Evolutionary conservation across 2,113 vertebrate species (phyloP), one percentile per base, ranked within the genome.

Genomic region (Coreoperca whiteheadi): DNA sequence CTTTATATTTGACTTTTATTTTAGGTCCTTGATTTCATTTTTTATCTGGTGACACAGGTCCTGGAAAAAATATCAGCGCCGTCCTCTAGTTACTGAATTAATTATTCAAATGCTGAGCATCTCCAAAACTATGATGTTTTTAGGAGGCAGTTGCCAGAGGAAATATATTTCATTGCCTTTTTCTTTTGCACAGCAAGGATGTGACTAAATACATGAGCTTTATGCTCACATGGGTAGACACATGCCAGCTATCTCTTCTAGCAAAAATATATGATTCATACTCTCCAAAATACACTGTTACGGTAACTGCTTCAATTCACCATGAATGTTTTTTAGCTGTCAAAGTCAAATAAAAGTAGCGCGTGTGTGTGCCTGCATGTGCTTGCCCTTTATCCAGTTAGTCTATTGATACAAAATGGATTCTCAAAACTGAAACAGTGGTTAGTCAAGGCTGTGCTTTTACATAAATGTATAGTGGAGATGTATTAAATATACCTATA

Each of bases 1-100:
- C 46, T 83, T 80, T 14, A 68, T 32, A 56, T 81, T 60, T 43
- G n/a, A 79, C 66, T 83, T 88, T 85, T 83, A 57, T 69, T 75
- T 51, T 70, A 2, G 28, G 16, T 39, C 41, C 37, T 66, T 77
- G 54, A 84, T 74, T 86, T 75, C 16, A 87, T 88, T 46, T 69
- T 34, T 43, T 0, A 70, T 79, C 18, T 71, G 65, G 76, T 79
- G 72, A 39, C 77, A 60, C n/a, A 51, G 48, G 59, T 50, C 14
- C 21, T 82, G 82, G 53, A 68, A 30, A 50, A 73, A 71, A 48
- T 0, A 68, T 79, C 74, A 65, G 28, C 11, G 10, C 48, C 5
- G 8, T 37, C 37, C 30, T 82, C 8, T 69, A 16, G 48, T 83
- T 72, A 30, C 6, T 25, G n/a, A 64, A 74, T 77, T 18, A 54